A percentile compares a stretch with the other conserved stretches of the same genome.
Evolutionary conservation across 2,888 invertebrate species (phyloP).

Genomic region (Orchestes rusci): DNA sequence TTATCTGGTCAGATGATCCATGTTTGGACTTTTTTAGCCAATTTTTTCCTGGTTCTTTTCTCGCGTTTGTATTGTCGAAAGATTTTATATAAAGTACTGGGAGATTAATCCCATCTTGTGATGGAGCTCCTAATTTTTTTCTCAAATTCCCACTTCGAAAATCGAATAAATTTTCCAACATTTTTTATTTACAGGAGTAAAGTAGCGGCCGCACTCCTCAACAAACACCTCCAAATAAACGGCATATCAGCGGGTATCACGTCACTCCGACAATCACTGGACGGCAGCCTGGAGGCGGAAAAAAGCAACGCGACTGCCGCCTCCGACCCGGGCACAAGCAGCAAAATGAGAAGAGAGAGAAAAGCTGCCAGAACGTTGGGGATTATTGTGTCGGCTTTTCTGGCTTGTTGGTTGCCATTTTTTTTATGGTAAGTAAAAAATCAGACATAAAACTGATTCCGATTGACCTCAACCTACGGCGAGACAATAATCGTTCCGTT

Average conservation of each 20-base stretch:
- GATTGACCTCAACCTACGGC: no score
- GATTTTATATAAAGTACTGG: no score
- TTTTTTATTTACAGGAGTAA: slow-evolving; percentile 58
- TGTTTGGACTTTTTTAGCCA: no score
- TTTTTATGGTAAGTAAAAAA: slow-evolving; percentile 89
- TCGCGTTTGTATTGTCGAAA: no score
- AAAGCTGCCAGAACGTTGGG: slow-evolving; percentile 91
- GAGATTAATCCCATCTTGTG: no score
- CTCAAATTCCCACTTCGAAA: no score
- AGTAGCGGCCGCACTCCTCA: slow-evolving; percentile 77
- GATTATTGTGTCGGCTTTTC: slow-evolving; percentile 93
- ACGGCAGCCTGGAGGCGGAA: slow-evolving; percentile 35
- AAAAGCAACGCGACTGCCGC: slow-evolving; percentile 41
- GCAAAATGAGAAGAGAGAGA: slow-evolving; percentile 80
- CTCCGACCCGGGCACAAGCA: slow-evolving; percentile 56
- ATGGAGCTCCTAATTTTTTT: no score
- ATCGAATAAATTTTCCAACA: no score
- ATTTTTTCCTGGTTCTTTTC: no score
- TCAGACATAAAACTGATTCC: no score
- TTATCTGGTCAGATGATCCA: no score
- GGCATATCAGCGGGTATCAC: slow-evolving; percentile 66
- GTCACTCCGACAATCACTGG: slow-evolving; percentile 45
- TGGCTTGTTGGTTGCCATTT: slow-evolving; percentile 94
- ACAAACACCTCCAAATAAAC: slow-evolving; percentile 85
- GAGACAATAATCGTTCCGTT: no score